phyloP scores from a whole-genome alignment of 2,888 invertebrate genomes.

The Sinopyrophorus schimmeli region DNA sequence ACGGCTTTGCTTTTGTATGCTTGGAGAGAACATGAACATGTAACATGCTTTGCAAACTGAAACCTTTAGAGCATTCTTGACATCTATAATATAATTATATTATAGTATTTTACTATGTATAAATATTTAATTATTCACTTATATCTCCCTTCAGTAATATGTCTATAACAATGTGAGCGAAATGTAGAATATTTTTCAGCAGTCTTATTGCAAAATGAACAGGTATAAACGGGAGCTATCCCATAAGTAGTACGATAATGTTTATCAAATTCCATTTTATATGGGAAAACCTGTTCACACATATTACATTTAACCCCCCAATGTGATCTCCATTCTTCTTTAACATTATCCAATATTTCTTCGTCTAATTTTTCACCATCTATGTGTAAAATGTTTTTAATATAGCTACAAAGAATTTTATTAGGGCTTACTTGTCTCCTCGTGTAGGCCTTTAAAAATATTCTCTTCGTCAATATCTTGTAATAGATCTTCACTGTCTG shows the following conservation, averaged over 20 bases:
- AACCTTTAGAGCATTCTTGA: slow-evolving; percentile 59
- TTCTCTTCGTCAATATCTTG: slow-evolving; percentile 47
- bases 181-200: slow-evolving; percentile 61
- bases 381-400: no score
- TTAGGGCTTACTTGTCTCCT: slow-evolving; percentile 45
- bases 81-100: slow-evolving; percentile 52
- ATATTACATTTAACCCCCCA: slow-evolving; percentile 62
- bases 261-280: slow-evolving; percentile 58
- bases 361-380: slow-evolving; percentile 48
- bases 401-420: slow-evolving; percentile 1
- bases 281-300: slow-evolving; percentile 59
- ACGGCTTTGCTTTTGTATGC: slow-evolving; percentile 56
- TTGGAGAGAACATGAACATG: slow-evolving; percentile 60
- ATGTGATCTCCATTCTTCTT: slow-evolving; percentile 53
- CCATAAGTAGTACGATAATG: slow-evolving; percentile 56
- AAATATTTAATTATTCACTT: no score
- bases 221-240: slow-evolving; percentile 60
- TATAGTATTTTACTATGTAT: slow-evolving; percentile 12
- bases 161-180: slow-evolving; percentile 61
- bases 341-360: slow-evolving; percentile 56
- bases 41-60: slow-evolving; percentile 59
- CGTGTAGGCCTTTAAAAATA: slow-evolving; percentile 49
- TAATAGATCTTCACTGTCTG: slow-evolving; percentile 43
- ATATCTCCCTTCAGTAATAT: slow-evolving; percentile 61
- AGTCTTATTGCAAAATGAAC: slow-evolving; percentile 61